Percentiles rank a stretch among this genome's conserved stretches.
Conservation (phyloP, 1,140 invertebrate species). For the Mactra quadrangularis region DNA sequence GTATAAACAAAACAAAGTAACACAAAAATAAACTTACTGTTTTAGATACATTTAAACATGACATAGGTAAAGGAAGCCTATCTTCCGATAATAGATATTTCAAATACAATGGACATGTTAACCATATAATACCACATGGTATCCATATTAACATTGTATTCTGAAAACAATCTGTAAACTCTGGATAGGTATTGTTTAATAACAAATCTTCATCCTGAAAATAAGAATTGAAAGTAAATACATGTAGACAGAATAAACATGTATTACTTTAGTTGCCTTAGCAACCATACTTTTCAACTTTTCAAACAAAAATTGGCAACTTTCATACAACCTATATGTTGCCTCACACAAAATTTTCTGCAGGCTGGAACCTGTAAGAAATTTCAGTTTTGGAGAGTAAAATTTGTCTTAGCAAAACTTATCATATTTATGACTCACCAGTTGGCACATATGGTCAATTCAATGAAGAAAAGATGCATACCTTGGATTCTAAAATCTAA, state of each 20-base stretch:
- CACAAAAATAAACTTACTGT: conserved; percentile 30
- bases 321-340: not conserved
- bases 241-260: not conserved
- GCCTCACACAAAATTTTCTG: not conserved
- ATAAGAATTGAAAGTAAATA: not conserved
- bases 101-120: conserved; percentile 90
- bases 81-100: conserved; percentile 53
- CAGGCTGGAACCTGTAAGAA: not conserved
- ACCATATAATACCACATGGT: conserved; percentile 93
- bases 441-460: no score
- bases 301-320: not conserved
- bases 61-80: conserved; percentile 4
- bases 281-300: not conserved
- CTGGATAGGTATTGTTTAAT: conserved; percentile 88
- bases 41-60: conserved; percentile 44
- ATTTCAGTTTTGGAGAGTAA: no score
- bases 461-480: no score
- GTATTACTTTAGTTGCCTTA: not conserved
- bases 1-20: not conserved
- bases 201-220: conserved; percentile 84
- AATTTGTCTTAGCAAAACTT: no score
- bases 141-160: conserved; percentile 91
- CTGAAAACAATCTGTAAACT: conserved; percentile 79
- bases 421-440: no score
- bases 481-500: no score